Evolutionary conservation across 2,797 vertebrate species (phyloP), one percentile per base, ranked within the genome.

Genomic region (Notoglanidium macrostoma): DNA sequence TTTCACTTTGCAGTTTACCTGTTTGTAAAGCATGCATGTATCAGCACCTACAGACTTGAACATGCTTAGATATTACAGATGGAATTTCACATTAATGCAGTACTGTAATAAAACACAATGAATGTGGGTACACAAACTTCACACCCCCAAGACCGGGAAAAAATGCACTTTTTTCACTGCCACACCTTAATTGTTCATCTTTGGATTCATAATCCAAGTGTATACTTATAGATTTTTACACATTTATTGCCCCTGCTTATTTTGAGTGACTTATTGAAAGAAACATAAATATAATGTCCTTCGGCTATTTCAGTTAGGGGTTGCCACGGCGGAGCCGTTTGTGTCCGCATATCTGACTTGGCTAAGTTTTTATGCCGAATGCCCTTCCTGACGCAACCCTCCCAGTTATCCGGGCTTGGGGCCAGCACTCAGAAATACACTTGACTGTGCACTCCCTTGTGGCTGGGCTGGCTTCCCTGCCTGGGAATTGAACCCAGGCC

Each of bases 141-240:
- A 89, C 85, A 88, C 63, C 88, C 73, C 17, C 12, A 79, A 32
- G 65, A 88, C 76, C 26, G 70, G 76, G 57, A 87, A 57, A 68
- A 92, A 86, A 59, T 90, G 92, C 93, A 94, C 93, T 92, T 95
- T 91, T 89, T 91, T 87, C 92, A 94, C 93, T 92, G 92, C 84
- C 85, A 83, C 91, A 93, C 91, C 93, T 93, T 93, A 91, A 74
- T 89, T 90, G 17, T 1, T 86, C 86, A 88, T 88, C 86, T 14
- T 86, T 84, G 49, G 23, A 32, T 85, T 87, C 82, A 85, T 51
- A 67, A 49, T 55, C 17, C 86, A 81, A 88, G 87, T 76, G 19
- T 81, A 21, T 81, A 29, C 44, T 29, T 79, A 51, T 83, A 44
- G 65, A 78, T 3, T 11, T 49, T 88, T 89, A 68, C 21, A 73